Percentiles rank a stretch among this genome's conserved stretches.
These are phyloP conservation scores for Parapsyche elsis DNA, from an alignment of 1,140 invertebrate species.

Conservation along the genomic window DNA sequence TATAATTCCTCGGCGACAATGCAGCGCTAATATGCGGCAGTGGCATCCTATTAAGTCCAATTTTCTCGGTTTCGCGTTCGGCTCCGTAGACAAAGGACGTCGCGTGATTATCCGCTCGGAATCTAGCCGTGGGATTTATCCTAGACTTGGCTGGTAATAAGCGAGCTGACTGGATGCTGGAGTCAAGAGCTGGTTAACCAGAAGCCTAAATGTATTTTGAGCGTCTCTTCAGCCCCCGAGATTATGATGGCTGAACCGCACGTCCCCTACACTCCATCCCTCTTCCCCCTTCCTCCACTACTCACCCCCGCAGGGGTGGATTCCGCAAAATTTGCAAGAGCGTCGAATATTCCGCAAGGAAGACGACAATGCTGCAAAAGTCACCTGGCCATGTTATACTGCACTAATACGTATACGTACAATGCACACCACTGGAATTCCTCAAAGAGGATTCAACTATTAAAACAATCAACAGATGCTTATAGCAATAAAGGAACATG, in stretches of 20 bases:
- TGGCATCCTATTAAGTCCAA: constrained; percentile 29
- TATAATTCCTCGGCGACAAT: constrained; percentile 19
- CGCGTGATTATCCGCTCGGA: constrained; percentile 31
- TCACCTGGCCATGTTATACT: not conserved
- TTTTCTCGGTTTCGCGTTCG: constrained; percentile 31
- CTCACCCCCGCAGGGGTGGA: not conserved
- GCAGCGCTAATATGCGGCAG: constrained; percentile 21
- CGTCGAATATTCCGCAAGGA: not conserved
- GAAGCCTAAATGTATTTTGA: constrained; percentile 47
- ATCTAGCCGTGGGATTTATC: constrained; percentile 31
- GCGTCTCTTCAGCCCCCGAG: constrained; percentile 32
- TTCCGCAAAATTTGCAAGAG: constrained; percentile 2
- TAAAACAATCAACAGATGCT: constrained; percentile 2
- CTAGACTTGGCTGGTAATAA: constrained; percentile 34
- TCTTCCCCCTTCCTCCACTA: not conserved
- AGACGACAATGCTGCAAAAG: not conserved
- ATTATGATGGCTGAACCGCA: constrained; percentile 44
- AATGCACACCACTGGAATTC: not conserved
- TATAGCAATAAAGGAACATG: no score
- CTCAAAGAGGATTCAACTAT: not conserved
- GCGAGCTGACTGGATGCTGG: constrained; percentile 37
- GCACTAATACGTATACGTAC: not conserved
- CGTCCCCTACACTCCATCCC: not conserved
- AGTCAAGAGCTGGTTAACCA: constrained; percentile 47
- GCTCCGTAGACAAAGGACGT: constrained; percentile 31